Conservation (phyloP, 2,113 vertebrate species). For the Lamprotornis superbus region DNA sequence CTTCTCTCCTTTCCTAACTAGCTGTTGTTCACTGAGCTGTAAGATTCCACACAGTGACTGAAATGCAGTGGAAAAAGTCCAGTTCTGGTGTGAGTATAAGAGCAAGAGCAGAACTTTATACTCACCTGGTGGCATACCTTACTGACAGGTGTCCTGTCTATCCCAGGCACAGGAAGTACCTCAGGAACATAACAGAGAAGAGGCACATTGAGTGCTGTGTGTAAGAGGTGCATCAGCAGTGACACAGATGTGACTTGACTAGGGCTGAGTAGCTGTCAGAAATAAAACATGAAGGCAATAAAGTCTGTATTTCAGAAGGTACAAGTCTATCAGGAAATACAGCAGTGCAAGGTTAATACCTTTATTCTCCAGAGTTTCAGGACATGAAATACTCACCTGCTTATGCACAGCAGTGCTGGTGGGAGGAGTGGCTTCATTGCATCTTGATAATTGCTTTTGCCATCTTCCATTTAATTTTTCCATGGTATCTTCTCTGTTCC, state of each 20-base stretch:
- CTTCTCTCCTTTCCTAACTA: background rate
- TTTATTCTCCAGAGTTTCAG: background rate
- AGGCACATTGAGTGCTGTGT: background rate
- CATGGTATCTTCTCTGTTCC: rapidly evolving
- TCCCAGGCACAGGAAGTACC: background rate
- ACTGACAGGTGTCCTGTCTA: no score
- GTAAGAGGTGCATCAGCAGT: background rate
- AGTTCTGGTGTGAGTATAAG: background rate
- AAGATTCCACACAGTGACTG: background rate
- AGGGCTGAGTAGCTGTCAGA: background rate
- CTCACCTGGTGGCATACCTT: background rate
- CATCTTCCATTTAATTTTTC: background rate
- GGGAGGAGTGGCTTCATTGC: background rate
- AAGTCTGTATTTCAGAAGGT: background rate
- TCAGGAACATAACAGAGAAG: no score
- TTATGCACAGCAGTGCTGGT: background rate
- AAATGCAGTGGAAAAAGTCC: background rate
- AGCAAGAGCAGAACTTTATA: background rate
- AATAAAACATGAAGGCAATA: background rate
- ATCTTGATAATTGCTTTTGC: background rate
- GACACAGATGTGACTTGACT: background rate
- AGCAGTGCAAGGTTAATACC: background rate
- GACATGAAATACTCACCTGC: background rate
- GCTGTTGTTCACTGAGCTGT: background rate
- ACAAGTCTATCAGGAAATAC: background rate